Percentiles rank a stretch among this genome's conserved stretches.
phyloP scores from a whole-genome alignment of 2,888 invertebrate genomes.

The Caradrina kadenii region DNA sequence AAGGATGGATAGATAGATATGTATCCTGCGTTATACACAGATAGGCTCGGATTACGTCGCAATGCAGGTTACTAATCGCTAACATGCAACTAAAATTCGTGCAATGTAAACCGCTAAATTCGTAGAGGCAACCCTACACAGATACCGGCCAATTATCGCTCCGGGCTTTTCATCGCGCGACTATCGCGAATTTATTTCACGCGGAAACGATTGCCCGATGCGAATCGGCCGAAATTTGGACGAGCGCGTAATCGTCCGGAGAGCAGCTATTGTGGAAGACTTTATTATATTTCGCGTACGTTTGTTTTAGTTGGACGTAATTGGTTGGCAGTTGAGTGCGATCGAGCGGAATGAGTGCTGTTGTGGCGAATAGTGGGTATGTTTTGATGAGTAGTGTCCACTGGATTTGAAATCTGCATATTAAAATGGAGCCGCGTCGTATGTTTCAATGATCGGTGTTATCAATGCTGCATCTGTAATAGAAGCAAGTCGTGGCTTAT shows the following conservation, averaged over 20 bases:
- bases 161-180: conserved; percentile 54
- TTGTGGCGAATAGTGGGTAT: neutral
- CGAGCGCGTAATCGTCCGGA: conserved; percentile 43
- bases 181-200: conserved; percentile 59
- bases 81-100: conserved; percentile 10
- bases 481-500: neutral
- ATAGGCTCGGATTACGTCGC: neutral
- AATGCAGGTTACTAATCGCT: conserved; percentile 2
- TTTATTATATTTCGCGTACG: conserved; percentile 48
- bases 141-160: conserved; percentile 54
- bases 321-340: conserved; percentile 39
- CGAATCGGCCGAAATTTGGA: conserved; percentile 38
- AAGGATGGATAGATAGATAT: neutral
- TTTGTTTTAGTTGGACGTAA: conserved; percentile 47
- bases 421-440: neutral
- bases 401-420: conserved; percentile 11
- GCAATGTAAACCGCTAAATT: neutral
- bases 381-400: conserved; percentile 4
- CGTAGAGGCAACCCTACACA: conserved; percentile 45
- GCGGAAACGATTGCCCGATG: conserved; percentile 47
- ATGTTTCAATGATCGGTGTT: too few species aligned
- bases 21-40: neutral
- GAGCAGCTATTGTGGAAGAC: conserved; percentile 35
- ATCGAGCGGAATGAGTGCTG: conserved; percentile 23
- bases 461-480: too few species aligned